Conservation (phyloP, 2,113 vertebrate genomes). For the Gopherus flavomarginatus region DNA sequence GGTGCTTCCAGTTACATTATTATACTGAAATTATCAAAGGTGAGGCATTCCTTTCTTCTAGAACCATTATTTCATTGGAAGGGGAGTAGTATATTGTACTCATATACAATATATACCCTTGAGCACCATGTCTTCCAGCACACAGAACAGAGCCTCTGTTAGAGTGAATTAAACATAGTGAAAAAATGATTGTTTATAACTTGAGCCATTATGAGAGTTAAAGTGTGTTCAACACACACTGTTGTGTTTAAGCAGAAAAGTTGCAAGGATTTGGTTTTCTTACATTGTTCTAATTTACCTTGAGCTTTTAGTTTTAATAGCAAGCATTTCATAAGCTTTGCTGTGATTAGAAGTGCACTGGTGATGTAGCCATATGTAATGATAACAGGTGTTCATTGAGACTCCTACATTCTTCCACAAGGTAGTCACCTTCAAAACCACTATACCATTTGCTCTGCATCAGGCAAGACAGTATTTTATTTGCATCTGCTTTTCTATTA, state of each 20-base stretch:
- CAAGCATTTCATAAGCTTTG: not conserved
- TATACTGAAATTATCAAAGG: not conserved
- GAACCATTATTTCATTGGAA: not conserved
- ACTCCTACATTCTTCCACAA: not conserved
- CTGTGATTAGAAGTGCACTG: not conserved
- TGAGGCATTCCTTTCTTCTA: not conserved
- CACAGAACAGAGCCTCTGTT: not conserved
- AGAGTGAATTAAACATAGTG: not conserved
- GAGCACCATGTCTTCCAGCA: not conserved
- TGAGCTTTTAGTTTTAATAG: not conserved
- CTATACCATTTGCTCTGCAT: not conserved
- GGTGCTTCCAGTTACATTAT: not conserved
- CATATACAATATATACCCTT: too few relatives aligned
- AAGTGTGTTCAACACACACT: not conserved
- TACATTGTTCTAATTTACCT: not conserved
- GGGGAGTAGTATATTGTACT: not conserved
- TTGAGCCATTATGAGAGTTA: not conserved
- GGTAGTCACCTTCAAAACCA: not conserved
- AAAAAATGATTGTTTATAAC: not conserved
- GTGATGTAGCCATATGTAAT: not conserved
- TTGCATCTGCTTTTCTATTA: not conserved
- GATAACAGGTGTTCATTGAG: not conserved
- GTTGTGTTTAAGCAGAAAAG: not conserved
- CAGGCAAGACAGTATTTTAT: not conserved
- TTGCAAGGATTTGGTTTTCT: not conserved